These are phyloP conservation scores for Ctenodactylus gundi DNA, from an alignment of 2,113 vertebrate species.

Conservation along the genomic window DNA sequence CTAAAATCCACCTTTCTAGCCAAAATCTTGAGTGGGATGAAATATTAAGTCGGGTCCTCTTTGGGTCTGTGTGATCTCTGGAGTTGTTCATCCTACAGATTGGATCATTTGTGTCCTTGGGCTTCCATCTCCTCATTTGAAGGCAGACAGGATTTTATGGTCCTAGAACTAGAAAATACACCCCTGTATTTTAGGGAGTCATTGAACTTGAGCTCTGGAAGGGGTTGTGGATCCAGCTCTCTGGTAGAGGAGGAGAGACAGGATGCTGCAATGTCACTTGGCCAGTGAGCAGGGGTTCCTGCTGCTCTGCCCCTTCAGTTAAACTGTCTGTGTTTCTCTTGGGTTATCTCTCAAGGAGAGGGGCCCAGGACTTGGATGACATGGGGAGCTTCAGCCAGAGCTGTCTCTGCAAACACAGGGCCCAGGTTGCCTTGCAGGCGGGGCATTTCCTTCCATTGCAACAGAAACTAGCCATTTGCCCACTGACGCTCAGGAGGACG, in stretches of 20 bases:
- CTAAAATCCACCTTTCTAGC: neutral
- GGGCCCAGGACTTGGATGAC: neutral
- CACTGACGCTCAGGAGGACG: neutral
- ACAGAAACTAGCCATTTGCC: slow-evolving; percentile 32
- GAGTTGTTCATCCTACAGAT: neutral
- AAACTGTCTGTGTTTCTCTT: neutral
- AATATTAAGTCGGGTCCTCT: neutral
- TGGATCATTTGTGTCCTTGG: neutral
- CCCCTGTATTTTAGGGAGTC: neutral
- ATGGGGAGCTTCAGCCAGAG: neutral
- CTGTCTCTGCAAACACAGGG: neutral
- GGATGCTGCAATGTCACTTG: neutral
- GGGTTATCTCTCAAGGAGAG: slow-evolving; percentile 48
- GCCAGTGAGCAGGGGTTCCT: neutral
- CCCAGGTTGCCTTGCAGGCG: neutral
- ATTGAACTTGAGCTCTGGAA: slow-evolving; percentile 39
- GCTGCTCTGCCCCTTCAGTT: slow-evolving; percentile 44
- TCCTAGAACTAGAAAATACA: neutral
- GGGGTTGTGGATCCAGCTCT: slow-evolving; percentile 52
- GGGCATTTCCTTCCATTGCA: slow-evolving; percentile 40
- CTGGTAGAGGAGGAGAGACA: neutral
- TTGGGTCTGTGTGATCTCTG: too few species aligned
- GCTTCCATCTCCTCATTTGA: accelerated
- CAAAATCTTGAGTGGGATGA: neutral
- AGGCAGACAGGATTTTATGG: neutral